Percentiles rank a stretch among this genome's conserved stretches.
These are phyloP conservation scores for Lonchura striata DNA, from an alignment of 2,113 vertebrate genomes.

Conservation along the genomic window DNA sequence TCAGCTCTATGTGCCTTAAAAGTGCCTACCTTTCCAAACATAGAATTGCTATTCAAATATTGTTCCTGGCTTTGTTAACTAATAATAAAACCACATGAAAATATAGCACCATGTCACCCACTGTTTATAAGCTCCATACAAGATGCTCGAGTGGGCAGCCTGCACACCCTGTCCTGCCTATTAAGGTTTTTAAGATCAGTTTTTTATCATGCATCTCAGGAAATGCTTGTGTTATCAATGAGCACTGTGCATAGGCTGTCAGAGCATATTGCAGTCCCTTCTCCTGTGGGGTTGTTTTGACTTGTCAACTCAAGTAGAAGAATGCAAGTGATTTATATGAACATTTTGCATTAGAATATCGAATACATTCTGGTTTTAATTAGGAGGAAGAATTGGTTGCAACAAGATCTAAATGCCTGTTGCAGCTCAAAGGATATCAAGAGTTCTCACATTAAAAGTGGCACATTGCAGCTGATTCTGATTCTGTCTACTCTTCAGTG, in stretches of 20 bases:
- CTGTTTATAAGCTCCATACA: background rate
- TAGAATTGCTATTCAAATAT: background rate
- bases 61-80: background rate
- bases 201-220: background rate
- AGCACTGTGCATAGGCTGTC: background rate
- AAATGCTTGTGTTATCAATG: background rate
- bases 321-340: conserved; percentile 1
- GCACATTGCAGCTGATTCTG: background rate
- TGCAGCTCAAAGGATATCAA: background rate
- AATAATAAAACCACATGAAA: background rate
- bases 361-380: conserved; percentile 12
- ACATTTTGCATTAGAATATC: background rate
- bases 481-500: background rate
- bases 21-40: background rate
- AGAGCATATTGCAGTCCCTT: background rate
- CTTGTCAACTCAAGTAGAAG: conserved; percentile 8
- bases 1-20: background rate
- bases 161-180: background rate
- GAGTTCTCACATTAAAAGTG: background rate
- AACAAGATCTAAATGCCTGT: background rate
- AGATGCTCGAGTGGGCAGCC: background rate
- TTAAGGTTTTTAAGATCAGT: background rate
- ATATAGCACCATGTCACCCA: background rate
- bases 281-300: background rate
- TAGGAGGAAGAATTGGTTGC: background rate